These are phyloP conservation scores for Pinctada fucata DNA, from an alignment of 2,888 invertebrate genomes.

Conservation along the genomic window DNA sequence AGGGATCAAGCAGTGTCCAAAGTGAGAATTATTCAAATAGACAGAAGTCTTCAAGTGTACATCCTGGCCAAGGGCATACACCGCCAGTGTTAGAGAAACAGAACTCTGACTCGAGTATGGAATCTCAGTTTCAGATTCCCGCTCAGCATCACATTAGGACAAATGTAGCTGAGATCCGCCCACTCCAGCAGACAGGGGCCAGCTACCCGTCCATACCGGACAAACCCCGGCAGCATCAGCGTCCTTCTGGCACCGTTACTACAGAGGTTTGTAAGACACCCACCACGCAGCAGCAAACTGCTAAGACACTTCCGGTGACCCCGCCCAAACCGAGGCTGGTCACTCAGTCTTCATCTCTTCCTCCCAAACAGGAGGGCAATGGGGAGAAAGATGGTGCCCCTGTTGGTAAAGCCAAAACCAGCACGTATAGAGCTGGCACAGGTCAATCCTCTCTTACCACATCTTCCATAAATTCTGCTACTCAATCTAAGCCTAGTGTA, in stretches of 20 bases:
- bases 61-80: conserved; percentile 22
- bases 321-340: conserved; percentile 32
- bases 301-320: conserved; percentile 33
- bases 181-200: conserved; percentile 48
- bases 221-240: conserved; percentile 20
- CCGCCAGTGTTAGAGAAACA: background rate
- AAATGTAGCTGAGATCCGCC: conserved; percentile 55
- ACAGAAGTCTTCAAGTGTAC: conserved; percentile 53
- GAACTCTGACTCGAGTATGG: conserved; percentile 2
- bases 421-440: conserved; percentile 24
- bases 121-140: conserved; percentile 33
- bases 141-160: conserved; percentile 42
- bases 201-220: background rate
- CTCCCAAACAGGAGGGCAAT: conserved; percentile 26
- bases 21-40: conserved; percentile 63
- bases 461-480: background rate
- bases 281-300: conserved; percentile 28
- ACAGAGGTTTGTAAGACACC: conserved; percentile 43
- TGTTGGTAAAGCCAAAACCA: conserved; percentile 13
- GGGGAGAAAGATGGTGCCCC: conserved; percentile 1
- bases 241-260: conserved; percentile 1
- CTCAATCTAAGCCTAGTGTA: background rate
- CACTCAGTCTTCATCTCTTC: conserved; percentile 19
- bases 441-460: background rate
- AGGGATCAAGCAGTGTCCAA: conserved; percentile 47